phyloP scores from a whole-genome alignment of 2,113 vertebrate genomes.

The Thamnophis sirtalis region DNA sequence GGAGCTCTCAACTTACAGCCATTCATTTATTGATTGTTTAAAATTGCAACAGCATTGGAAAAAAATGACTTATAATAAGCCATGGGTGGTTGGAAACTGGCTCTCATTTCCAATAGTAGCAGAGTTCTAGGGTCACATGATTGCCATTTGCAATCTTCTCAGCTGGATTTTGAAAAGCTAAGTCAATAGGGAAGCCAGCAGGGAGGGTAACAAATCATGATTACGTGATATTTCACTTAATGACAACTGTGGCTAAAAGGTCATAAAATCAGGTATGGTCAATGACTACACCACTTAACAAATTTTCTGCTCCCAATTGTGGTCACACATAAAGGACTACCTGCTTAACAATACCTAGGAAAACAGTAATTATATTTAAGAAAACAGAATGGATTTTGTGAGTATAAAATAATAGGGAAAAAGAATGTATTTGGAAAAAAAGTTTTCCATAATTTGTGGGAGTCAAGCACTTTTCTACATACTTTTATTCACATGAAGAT shows the following conservation, averaged over 20 bases:
- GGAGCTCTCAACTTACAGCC: background rate
- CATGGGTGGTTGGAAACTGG: background rate
- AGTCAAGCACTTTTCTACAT: background rate
- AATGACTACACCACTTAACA: background rate
- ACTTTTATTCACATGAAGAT: background rate
- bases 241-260: background rate
- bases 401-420: background rate
- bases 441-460: background rate
- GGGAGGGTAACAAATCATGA: background rate
- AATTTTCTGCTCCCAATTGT: background rate
- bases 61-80: background rate
- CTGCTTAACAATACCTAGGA: background rate
- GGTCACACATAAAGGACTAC: background rate
- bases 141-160: background rate
- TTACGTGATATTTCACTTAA: background rate
- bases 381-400: background rate
- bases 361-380: background rate
- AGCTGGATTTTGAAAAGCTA: background rate
- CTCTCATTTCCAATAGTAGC: background rate
- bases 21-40: background rate
- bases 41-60: background rate
- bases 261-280: background rate
- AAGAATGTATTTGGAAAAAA: background rate
- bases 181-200: background rate
- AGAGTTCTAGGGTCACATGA: background rate